phyloP scores from a whole-genome alignment of 2,113 vertebrate species.

The Serranochromis macrocephalus region DNA sequence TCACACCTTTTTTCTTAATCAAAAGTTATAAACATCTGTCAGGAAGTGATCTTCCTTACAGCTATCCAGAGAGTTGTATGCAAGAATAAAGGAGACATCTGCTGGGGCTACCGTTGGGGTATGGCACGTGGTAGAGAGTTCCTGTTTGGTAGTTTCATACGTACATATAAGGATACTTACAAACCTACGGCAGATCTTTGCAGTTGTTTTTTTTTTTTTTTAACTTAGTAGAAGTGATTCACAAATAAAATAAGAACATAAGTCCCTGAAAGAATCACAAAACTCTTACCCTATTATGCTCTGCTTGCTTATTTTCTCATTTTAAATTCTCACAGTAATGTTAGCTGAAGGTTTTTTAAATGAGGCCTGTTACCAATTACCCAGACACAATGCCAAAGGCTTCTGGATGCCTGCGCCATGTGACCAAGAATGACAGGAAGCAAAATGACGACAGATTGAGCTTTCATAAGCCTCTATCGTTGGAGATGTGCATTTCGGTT shows the following conservation, averaged over 20 bases:
- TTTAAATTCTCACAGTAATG: not conserved
- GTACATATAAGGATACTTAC: not conserved
- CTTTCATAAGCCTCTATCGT: not conserved
- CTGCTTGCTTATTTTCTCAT: conserved; percentile 4
- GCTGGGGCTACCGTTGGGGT: not conserved
- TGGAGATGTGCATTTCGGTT: conserved; percentile 5
- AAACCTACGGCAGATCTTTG: not conserved
- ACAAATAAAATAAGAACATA: not conserved
- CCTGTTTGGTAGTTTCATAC: not conserved
- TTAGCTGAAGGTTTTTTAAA: not conserved
- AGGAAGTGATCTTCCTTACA: not conserved
- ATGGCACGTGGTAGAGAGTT: not conserved
- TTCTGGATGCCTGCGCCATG: not conserved
- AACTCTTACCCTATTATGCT: not conserved
- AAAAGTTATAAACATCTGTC: not conserved
- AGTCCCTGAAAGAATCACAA: not conserved
- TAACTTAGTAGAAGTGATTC: not conserved
- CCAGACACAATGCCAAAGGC: conserved; percentile 6
- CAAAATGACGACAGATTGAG: not conserved
- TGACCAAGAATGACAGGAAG: conserved; percentile 8
- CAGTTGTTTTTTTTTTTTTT: not conserved
- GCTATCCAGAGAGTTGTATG: not conserved
- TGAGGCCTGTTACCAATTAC: conserved; percentile 32
- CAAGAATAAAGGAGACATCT: not conserved
- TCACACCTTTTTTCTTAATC: not conserved